Percentiles rank a stretch among this genome's conserved stretches.
phyloP scores from a whole-genome alignment of 1,140 invertebrate species.

The Apocrypta bakeri region DNA sequence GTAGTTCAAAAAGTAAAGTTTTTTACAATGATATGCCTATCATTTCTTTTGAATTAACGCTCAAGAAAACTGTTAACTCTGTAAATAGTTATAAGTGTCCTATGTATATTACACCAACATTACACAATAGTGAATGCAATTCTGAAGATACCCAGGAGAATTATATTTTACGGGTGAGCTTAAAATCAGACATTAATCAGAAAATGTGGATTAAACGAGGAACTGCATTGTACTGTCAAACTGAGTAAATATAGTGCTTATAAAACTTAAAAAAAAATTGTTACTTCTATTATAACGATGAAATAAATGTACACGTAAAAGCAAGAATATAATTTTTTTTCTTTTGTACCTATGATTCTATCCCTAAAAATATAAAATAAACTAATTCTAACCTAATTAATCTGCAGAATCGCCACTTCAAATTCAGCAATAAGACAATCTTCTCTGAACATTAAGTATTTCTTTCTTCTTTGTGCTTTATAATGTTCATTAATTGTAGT shows the following conservation, averaged over 20 bases:
- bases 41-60: slow-evolving; percentile 79
- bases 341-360: neutral
- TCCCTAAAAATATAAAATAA: neutral
- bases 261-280: slow-evolving; percentile 36
- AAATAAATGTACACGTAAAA: slow-evolving; percentile 34
- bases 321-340: neutral
- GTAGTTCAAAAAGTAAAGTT: slow-evolving; percentile 86
- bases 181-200: slow-evolving; percentile 80
- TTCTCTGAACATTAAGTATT: too few relatives aligned
- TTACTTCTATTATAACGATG: slow-evolving; percentile 33
- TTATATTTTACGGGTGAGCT: slow-evolving; percentile 85
- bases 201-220: slow-evolving; percentile 91
- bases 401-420: neutral
- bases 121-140: slow-evolving; percentile 78
- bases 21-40: slow-evolving; percentile 85
- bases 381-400: slow-evolving; percentile 24
- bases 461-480: too few relatives aligned
- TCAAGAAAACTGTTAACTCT: slow-evolving; percentile 74
- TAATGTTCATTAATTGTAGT: too few relatives aligned
- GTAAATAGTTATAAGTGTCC: slow-evolving; percentile 83
- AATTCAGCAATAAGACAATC: too few relatives aligned
- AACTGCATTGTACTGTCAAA: slow-evolving; percentile 87
- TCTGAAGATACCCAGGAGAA: slow-evolving; percentile 87
- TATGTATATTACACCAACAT: slow-evolving; percentile 86
- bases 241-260: slow-evolving; percentile 72